These are phyloP conservation scores for Loripinus fragilis DNA, from an alignment of 2,888 invertebrate species.

Conservation along the genomic window DNA sequence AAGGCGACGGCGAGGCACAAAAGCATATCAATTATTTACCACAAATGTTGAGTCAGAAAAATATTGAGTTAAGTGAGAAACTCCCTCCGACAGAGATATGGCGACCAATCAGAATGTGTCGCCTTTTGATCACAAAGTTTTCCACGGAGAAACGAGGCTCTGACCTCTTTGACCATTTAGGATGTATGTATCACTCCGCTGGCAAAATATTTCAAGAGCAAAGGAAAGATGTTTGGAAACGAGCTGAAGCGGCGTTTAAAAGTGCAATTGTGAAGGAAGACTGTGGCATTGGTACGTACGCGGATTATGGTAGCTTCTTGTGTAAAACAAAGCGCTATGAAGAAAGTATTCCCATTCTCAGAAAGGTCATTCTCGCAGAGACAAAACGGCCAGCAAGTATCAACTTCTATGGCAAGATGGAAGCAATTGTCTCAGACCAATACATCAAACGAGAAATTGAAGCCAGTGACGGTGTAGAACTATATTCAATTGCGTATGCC, in stretches of 20 bases:
- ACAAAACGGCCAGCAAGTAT: slow-evolving; percentile 60
- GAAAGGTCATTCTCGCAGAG: slow-evolving; percentile 59
- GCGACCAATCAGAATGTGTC: slow-evolving; percentile 68
- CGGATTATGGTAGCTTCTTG: slow-evolving; percentile 65
- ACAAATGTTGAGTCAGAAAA: slow-evolving; percentile 62
- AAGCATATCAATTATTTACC: slow-evolving; percentile 62
- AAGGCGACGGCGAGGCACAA: slow-evolving; percentile 61
- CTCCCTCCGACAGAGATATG: slow-evolving; percentile 65
- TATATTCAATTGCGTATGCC: slow-evolving; percentile 55
- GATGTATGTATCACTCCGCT: slow-evolving; percentile 67
- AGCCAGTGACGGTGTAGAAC: slow-evolving; percentile 56
- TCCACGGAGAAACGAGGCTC: slow-evolving; percentile 61
- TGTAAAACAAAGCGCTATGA: slow-evolving; percentile 53
- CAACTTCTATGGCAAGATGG: slow-evolving; percentile 68
- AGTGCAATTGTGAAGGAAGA: slow-evolving; percentile 61
- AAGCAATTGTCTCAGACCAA: slow-evolving; percentile 59
- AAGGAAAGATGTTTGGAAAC: slow-evolving; percentile 49
- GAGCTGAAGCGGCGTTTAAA: slow-evolving; percentile 63
- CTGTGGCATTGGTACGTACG: slow-evolving; percentile 64
- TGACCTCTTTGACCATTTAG: slow-evolving; percentile 64
- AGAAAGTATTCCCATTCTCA: slow-evolving; percentile 58
- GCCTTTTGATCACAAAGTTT: slow-evolving; percentile 63
- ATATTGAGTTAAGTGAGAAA: slow-evolving; percentile 64
- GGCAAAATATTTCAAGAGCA: slow-evolving; percentile 58
- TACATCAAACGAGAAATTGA: slow-evolving; percentile 62